A percentile compares a stretch with the other conserved stretches of the same genome.
phyloP scores from a whole-genome alignment of 2,888 invertebrate genomes.

The Glaucopsyche alexis region DNA sequence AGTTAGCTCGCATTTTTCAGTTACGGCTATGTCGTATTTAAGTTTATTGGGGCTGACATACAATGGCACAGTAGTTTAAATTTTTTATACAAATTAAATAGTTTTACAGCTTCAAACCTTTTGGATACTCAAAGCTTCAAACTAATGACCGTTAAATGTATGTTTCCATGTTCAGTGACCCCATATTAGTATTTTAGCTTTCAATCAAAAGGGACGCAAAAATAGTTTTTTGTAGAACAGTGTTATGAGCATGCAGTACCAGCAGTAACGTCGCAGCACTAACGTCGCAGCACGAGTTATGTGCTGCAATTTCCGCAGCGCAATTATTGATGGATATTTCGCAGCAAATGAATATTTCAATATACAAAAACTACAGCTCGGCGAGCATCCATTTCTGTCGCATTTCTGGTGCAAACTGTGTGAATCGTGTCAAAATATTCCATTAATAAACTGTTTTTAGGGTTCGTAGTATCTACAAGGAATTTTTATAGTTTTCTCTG shows the following conservation, averaged over 20 bases:
- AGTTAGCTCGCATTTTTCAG: too few species aligned
- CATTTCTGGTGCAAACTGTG: not conserved
- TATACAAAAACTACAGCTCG: constrained; percentile 11
- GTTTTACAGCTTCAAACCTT: too few species aligned
- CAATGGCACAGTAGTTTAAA: too few species aligned
- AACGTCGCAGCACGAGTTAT: not conserved
- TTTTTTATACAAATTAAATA: too few species aligned
- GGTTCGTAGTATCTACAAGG: too few species aligned
- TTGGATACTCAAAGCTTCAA: too few species aligned
- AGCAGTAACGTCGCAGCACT: not conserved
- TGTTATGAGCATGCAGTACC: not conserved
- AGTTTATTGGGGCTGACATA: too few species aligned
- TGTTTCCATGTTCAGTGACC: too few species aligned
- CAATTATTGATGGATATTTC: constrained; percentile 7
- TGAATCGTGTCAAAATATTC: not conserved
- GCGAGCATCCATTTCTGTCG: not conserved
- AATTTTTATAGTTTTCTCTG: not conserved
- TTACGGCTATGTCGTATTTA: too few species aligned
- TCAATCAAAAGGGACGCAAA: too few species aligned
- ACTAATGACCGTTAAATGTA: too few species aligned
- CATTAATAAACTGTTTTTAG: not conserved
- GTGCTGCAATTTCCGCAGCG: constrained; percentile 17
- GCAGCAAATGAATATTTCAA: constrained; percentile 10
- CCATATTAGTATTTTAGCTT: too few species aligned
- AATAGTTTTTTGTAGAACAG: not conserved